Percentiles rank a stretch among this genome's conserved stretches.
phyloP scores from a whole-genome alignment of 2,113 vertebrate species.

The Larimichthys polyactis region DNA sequence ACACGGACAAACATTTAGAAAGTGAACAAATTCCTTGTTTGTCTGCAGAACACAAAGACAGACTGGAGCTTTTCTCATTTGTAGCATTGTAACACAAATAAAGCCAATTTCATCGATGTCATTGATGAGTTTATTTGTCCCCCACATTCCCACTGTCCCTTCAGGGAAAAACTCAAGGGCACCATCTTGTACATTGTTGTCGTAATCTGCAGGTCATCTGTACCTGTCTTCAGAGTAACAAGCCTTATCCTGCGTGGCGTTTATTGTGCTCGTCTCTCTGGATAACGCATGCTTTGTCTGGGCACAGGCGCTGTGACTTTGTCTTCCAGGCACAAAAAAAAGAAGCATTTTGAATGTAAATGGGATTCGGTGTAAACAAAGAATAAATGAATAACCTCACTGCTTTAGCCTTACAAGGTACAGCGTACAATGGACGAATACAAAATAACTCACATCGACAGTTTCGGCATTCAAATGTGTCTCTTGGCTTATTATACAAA shows the following conservation, averaged over 20 bases:
- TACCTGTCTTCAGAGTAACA: neutral
- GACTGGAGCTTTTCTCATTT: neutral
- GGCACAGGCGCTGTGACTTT: conserved; percentile 19
- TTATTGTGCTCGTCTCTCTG: conserved; percentile 8
- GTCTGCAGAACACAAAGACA: neutral
- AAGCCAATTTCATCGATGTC: neutral
- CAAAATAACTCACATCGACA: conserved; percentile 22
- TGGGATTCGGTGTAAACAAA: conserved; percentile 51
- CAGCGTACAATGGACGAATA: conserved; percentile 7
- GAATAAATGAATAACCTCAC: conserved; percentile 41
- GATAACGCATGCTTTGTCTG: conserved; percentile 4
- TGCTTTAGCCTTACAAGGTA: conserved; percentile 24
- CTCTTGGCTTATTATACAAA: neutral
- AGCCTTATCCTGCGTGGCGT: neutral
- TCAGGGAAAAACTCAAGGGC: neutral
- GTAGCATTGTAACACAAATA: neutral
- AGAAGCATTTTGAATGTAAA: conserved; percentile 51
- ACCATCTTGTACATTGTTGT: neutral
- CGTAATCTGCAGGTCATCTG: conserved; percentile 21
- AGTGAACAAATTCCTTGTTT: neutral
- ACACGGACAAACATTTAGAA: conserved; percentile 1
- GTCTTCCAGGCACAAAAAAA: conserved; percentile 19
- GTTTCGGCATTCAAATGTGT: neutral
- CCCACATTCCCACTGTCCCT: neutral
- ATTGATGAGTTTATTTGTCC: conserved; percentile 1